These are phyloP conservation scores for Harpagoxenus sublaevis DNA, from an alignment of 2,888 invertebrate species.

Conservation along the genomic window DNA sequence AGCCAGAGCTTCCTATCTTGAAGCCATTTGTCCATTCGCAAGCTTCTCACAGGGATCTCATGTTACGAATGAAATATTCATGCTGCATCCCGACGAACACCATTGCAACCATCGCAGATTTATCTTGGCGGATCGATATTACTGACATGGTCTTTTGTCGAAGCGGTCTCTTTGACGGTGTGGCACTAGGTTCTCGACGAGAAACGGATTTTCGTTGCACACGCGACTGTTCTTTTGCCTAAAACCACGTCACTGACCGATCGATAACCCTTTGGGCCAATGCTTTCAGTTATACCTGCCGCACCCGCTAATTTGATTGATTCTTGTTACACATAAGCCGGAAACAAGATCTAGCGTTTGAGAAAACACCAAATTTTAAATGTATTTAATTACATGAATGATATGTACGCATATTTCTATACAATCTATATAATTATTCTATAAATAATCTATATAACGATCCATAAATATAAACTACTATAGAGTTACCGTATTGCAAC, in stretches of 20 bases:
- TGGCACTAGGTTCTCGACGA: slow-evolving; percentile 37
- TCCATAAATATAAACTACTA: background rate
- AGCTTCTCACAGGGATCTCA: slow-evolving; percentile 67
- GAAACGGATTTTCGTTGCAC: background rate
- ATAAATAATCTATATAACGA: background rate
- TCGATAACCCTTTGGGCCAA: slow-evolving; percentile 42
- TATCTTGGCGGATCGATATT: slow-evolving; percentile 60
- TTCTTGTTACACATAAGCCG: background rate
- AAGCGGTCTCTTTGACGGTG: slow-evolving; percentile 24
- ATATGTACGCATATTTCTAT: background rate
- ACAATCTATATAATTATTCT: slow-evolving; percentile 4
- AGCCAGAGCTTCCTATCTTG: slow-evolving; percentile 96
- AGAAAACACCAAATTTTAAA: background rate
- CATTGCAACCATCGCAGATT: slow-evolving; percentile 36
- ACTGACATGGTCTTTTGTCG: slow-evolving; percentile 50
- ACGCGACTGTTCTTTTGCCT: slow-evolving; percentile 23
- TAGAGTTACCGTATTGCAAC: background rate
- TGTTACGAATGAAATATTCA: slow-evolving; percentile 26
- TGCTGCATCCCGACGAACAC: slow-evolving; percentile 49
- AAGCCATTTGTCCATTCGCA: slow-evolving; percentile 96
- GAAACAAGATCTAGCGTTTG: background rate
- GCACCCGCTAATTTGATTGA: slow-evolving; percentile 20
- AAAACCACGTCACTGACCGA: slow-evolving; percentile 43
- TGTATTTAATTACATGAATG: slow-evolving; percentile 7
- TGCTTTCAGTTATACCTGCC: background rate